Evolutionary conservation across 1,140 invertebrate species (phyloP).

Genomic region (Anoplophora glabripennis): DNA sequence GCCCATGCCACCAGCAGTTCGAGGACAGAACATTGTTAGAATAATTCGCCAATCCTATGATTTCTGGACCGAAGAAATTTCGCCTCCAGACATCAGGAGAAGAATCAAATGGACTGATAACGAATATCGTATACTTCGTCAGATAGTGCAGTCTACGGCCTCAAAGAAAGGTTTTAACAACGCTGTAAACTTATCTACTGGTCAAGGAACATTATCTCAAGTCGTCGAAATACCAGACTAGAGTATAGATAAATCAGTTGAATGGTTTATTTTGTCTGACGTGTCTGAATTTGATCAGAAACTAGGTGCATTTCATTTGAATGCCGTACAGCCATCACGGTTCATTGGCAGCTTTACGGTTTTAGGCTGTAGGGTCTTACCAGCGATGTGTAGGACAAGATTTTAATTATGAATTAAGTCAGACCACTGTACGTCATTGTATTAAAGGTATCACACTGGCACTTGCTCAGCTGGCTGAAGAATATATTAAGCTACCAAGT

Average conservation of each 20-base stretch:
- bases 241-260: background rate
- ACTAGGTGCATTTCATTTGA: background rate
- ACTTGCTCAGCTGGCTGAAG: no score
- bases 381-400: no score
- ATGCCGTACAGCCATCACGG: background rate
- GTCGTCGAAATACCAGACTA: background rate
- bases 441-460: no score
- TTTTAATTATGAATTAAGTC: no score
- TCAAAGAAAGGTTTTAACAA: conserved; percentile 1
- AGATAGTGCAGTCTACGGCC: conserved; percentile 1
- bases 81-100: background rate
- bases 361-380: no score
- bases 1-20: background rate
- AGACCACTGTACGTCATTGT: no score
- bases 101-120: background rate
- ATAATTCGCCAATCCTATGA: background rate
- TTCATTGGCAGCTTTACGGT: background rate
- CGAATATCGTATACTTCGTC: background rate
- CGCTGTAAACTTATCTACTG: background rate
- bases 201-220: background rate
- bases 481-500: no score
- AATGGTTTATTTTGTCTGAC: background rate
- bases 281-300: background rate
- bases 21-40: background rate
- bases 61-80: background rate